A percentile compares a stretch with the other conserved stretches of the same genome.
phyloP scores from a whole-genome alignment of 2,888 invertebrate species.

The Drosophila nr. fundita region DNA sequence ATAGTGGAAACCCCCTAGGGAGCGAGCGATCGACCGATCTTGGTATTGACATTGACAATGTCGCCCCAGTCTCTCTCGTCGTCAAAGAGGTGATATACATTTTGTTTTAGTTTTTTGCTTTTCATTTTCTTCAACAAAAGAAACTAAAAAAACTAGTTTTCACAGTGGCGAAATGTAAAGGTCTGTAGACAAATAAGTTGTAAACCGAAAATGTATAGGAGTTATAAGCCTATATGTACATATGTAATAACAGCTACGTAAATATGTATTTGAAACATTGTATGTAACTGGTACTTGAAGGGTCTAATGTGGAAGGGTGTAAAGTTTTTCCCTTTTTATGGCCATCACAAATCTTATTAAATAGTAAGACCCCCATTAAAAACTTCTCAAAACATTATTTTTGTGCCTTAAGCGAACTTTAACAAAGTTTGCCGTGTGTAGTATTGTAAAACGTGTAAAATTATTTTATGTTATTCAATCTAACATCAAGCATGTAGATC shows the following conservation, averaged over 20 bases:
- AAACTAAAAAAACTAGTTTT: slow-evolving; percentile 24
- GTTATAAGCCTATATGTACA: background rate
- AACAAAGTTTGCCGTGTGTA: background rate
- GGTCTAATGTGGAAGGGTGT: background rate
- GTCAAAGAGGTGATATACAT: slow-evolving; percentile 22
- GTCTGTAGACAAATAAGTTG: background rate
- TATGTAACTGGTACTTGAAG: background rate
- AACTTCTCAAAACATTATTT: background rate
- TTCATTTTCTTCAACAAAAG: slow-evolving; percentile 1
- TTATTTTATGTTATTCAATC: background rate
- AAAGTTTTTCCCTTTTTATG: background rate
- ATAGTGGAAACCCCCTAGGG: slow-evolving; percentile 7
- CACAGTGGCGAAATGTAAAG: background rate
- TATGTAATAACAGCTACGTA: background rate
- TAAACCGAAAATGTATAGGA: background rate
- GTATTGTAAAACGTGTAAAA: background rate
- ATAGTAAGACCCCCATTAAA: background rate
- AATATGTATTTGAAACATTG: background rate
- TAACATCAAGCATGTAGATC: background rate
- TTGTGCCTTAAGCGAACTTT: background rate
- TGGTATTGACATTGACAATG: slow-evolving; percentile 75
- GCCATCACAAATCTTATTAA: background rate
- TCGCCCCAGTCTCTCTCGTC: slow-evolving; percentile 28
- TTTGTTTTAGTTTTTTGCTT: background rate
- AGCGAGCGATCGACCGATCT: slow-evolving; percentile 44